Evolutionary conservation across 2,888 invertebrate genomes (phyloP).

Genomic region (Apamea epomidion): DNA sequence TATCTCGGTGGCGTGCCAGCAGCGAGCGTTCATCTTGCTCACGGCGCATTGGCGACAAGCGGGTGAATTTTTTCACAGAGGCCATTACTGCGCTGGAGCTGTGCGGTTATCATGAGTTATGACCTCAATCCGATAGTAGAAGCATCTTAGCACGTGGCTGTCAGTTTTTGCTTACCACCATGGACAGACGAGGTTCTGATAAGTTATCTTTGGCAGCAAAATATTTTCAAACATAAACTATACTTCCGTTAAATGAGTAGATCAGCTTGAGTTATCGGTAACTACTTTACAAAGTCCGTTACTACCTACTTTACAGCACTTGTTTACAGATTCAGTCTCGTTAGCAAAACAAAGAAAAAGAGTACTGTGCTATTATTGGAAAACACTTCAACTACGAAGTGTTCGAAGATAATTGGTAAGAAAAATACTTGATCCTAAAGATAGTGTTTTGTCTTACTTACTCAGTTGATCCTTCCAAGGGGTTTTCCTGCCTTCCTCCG

Average conservation of each 20-base stretch:
- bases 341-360: conserved; percentile 29
- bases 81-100: background rate
- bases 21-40: too few relatives aligned
- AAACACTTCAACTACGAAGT: conserved; percentile 30
- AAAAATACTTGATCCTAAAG: background rate
- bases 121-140: background rate
- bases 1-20: too few relatives aligned
- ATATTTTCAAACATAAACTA: background rate
- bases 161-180: background rate
- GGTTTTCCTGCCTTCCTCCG: too few relatives aligned
- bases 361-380: conserved; percentile 44
- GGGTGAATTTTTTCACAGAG: too few relatives aligned
- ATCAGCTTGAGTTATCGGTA: conserved; percentile 24
- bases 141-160: background rate
- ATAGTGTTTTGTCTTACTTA: background rate
- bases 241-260: background rate
- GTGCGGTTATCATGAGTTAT: background rate
- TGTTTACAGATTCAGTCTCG: conserved; percentile 16
- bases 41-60: too few relatives aligned
- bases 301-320: conserved; percentile 1
- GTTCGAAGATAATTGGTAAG: conserved; percentile 30
- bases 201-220: background rate
- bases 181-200: background rate
- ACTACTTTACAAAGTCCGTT: conserved; percentile 14
- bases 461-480: background rate